Base-by-base conservation (phyloP, 2,113 vertebrate genomes). In the Merops nubicus region DNA sequence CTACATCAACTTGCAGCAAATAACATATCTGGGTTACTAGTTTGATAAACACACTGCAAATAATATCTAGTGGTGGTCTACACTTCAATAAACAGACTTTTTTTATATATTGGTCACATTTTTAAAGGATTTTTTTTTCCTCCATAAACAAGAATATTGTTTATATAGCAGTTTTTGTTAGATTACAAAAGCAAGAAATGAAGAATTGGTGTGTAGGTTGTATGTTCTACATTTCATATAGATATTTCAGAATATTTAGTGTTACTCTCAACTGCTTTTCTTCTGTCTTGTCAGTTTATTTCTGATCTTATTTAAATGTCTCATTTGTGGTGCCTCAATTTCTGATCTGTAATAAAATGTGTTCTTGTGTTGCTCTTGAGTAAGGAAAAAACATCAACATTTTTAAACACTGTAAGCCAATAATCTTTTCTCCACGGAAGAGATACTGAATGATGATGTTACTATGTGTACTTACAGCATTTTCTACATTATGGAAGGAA, bases 151-250 rank as follows among this genome's bases (percentile, higher is more conserved):
- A 79, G 57, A 94, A 87, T 72, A 91, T 64, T 94, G 62, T 93
- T 97, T 93, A 36, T 94, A n/a, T 29, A 60, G 31, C 29, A 63
- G 9, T 1, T 95, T 97, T 97, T 97, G 50, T 96, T 97, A 92
- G 42, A 53, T 88, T 90, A 88, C 64, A 85, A 96, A 92, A 96
- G 4, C 63, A 81, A 93, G 17, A 38, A 72, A 88, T 63, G 26
- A 56, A 48, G 10, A 76, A 80, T 34, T 93, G 33, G 68, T 93
- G n/a, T 81, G 81, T 93, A 33, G 63, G 11, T 89, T 93, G n/a
- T 74, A 64, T 80, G 90, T 93, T 96, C 97, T 63, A 53, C 87
- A 28, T 53, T 93, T 97, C 89, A 88, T 48, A 91, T 73, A 88
- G 77, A 4, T 26, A 50, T 87, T 68, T 74, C 79, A 53, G 69